phyloP scores from a whole-genome alignment of 2,888 invertebrate genomes.

The Lypha dubia region DNA sequence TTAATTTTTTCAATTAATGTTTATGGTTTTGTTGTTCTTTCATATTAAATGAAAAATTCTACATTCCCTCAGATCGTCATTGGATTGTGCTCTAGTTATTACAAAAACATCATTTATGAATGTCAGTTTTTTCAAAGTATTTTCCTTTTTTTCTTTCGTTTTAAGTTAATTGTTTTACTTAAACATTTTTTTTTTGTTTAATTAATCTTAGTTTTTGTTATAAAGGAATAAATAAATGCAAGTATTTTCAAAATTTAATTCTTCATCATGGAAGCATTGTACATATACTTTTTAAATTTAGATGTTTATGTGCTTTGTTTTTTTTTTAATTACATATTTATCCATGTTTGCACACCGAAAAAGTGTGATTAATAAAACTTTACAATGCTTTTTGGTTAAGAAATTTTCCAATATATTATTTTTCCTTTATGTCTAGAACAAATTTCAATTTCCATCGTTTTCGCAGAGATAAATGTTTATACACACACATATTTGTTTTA shows the following conservation, averaged over 20 bases:
- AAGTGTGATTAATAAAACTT: slow-evolving; percentile 10
- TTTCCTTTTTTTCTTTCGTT: slow-evolving; percentile 53
- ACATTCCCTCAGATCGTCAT: slow-evolving; percentile 69
- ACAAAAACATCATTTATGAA: slow-evolving; percentile 16
- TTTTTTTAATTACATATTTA: too few species aligned
- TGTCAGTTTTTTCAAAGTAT: slow-evolving; percentile 53
- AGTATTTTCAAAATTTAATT: not conserved
- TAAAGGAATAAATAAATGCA: not conserved
- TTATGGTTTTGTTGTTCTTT: slow-evolving; percentile 10
- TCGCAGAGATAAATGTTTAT: slow-evolving; percentile 40
- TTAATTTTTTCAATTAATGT: not conserved
- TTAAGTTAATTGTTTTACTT: slow-evolving; percentile 45
- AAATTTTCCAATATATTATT: too few species aligned
- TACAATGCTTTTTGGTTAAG: not conserved
- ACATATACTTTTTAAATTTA: too few species aligned
- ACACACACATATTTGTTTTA: slow-evolving; percentile 53
- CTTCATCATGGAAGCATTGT: not conserved
- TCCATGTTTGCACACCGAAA: not conserved
- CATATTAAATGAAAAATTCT: not conserved
- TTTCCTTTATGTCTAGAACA: slow-evolving; percentile 15
- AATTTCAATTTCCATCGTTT: slow-evolving; percentile 8
- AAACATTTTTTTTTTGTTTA: slow-evolving; percentile 48
- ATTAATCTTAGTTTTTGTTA: slow-evolving; percentile 53
- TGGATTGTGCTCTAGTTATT: slow-evolving; percentile 26
- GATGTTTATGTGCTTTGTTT: too few species aligned